Percentiles rank a stretch among this genome's conserved stretches.
These are phyloP conservation scores for Habropoda laboriosa DNA, from an alignment of 1,140 invertebrate genomes.

Conservation along the genomic window DNA sequence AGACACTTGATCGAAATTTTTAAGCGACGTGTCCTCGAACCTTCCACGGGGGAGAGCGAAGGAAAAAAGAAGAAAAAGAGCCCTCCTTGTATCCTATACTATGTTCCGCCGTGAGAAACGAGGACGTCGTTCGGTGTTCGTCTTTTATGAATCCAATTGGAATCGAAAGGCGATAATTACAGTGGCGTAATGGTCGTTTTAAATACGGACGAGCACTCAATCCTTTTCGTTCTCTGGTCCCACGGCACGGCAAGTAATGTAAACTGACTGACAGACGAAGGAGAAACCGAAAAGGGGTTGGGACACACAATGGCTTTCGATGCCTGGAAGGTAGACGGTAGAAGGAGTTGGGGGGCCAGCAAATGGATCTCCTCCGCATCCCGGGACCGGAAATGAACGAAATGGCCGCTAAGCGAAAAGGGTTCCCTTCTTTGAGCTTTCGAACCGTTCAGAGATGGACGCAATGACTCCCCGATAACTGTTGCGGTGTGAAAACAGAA, in stretches of 20 bases:
- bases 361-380: conserved; percentile 77
- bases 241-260: conserved; percentile 68
- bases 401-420: conserved; percentile 80
- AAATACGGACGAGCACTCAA: conserved; percentile 65
- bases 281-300: conserved; percentile 60
- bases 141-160: conserved; percentile 67
- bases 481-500: conserved; percentile 47
- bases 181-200: conserved; percentile 72
- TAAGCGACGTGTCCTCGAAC: conserved; percentile 10
- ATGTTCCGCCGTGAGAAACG: neutral
- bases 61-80: no score
- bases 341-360: conserved; percentile 67
- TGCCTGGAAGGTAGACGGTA: conserved; percentile 71
- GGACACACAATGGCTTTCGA: conserved; percentile 74
- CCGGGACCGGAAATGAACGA: conserved; percentile 80
- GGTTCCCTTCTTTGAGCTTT: conserved; percentile 77
- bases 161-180: conserved; percentile 76
- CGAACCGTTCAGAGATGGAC: conserved; percentile 61
- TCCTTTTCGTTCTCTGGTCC: conserved; percentile 27
- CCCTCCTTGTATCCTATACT: no score
- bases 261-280: conserved; percentile 74
- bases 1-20: neutral
- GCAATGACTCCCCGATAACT: conserved; percentile 56
- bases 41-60: neutral
- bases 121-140: conserved; percentile 9